phyloP scores from a whole-genome alignment of 2,113 vertebrate species.

The Laterallus jamaicensis region DNA sequence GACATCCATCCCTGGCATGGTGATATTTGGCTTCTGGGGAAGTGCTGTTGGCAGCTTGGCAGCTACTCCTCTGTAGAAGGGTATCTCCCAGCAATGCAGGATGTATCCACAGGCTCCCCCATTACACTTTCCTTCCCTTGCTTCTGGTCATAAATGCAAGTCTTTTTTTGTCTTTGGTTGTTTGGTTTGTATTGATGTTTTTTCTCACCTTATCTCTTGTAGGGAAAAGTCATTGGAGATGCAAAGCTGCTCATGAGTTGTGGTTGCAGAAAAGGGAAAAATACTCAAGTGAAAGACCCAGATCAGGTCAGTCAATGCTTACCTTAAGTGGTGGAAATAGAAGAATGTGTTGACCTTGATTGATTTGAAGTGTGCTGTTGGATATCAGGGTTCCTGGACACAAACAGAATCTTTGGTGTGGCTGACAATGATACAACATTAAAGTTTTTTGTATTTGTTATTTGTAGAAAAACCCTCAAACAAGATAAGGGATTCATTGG shows the following conservation, averaged over 20 bases:
- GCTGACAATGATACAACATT: background rate
- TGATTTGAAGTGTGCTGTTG: background rate
- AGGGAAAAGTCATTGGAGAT: constrained; percentile 63
- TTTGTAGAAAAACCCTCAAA: background rate
- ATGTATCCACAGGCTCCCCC: background rate
- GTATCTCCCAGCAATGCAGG: background rate
- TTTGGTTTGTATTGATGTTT: background rate
- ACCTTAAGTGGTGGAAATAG: background rate
- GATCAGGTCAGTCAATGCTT: constrained; percentile 52
- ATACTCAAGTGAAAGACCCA: constrained; percentile 52
- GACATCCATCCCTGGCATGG: background rate
- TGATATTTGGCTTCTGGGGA: background rate
- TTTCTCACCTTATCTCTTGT: constrained; percentile 22
- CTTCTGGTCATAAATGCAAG: background rate
- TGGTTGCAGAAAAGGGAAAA: constrained; percentile 65
- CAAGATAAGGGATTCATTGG: background rate
- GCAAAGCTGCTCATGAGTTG: constrained; percentile 60
- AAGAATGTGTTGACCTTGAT: background rate
- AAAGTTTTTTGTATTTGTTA: background rate
- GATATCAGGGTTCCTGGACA: background rate
- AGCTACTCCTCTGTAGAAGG: background rate
- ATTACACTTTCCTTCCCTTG: background rate
- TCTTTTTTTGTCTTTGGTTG: background rate
- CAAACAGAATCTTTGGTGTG: background rate
- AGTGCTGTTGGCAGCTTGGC: background rate